Evolutionary conservation across 2,113 vertebrate genomes (phyloP).

Genomic region (Hippoglossus stenolepis): DNA sequence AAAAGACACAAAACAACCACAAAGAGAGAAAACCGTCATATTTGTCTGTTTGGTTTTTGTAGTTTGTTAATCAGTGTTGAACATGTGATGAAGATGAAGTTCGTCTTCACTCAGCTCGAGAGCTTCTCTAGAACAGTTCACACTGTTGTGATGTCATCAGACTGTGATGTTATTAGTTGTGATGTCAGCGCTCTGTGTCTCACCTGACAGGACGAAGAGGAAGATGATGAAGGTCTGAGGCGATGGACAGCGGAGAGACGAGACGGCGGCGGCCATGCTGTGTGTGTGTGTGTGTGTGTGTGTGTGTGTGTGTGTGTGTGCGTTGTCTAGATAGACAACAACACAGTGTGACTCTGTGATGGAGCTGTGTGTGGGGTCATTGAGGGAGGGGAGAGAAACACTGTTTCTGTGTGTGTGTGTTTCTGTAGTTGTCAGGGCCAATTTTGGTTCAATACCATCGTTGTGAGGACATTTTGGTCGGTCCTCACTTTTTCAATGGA

Average conservation of each 20-base stretch:
- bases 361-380: conserved; percentile 8
- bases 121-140: background rate
- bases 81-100: no score
- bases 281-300: conserved; percentile 14
- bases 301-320: conserved; percentile 9
- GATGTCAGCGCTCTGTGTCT: conserved; percentile 32
- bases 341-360: conserved; percentile 20
- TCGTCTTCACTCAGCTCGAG: no score
- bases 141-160: background rate
- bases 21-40: no score
- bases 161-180: background rate
- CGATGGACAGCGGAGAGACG: conserved; percentile 16
- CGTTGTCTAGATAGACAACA: conserved; percentile 18
- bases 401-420: conserved; percentile 13
- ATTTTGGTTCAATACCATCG: no score
- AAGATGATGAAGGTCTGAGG: conserved; percentile 50
- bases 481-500: no score
- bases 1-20: no score
- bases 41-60: no score
- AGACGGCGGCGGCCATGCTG: conserved; percentile 64
- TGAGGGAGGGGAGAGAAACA: conserved; percentile 28
- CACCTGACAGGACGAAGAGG: conserved; percentile 66
- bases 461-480: no score
- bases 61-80: no score
- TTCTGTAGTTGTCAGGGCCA: no score